phyloP scores from a whole-genome alignment of 2,888 invertebrate species.

The Rhogogaster chlorosoma region DNA sequence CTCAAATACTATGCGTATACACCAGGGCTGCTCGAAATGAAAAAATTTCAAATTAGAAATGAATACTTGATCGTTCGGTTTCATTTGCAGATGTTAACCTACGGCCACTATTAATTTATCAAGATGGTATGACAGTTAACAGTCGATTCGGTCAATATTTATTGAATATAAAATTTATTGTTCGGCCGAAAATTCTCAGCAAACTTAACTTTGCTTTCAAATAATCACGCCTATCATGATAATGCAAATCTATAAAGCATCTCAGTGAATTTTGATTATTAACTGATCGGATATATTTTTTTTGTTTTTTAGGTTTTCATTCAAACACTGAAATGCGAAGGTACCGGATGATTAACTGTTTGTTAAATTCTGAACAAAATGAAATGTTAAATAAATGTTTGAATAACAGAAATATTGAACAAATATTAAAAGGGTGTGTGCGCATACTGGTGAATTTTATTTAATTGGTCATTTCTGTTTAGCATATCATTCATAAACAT shows the following conservation, averaged over 20 bases:
- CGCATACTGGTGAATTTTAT: background rate
- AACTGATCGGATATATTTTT: background rate
- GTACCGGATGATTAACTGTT: background rate
- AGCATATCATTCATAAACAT: background rate
- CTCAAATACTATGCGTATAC: slow-evolving; percentile 7
- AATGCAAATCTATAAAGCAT: background rate
- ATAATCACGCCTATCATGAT: background rate
- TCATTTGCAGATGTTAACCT: background rate
- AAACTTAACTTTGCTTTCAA: background rate
- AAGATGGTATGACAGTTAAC: background rate
- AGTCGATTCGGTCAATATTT: background rate
- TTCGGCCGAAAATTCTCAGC: background rate
- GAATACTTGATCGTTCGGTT: slow-evolving; percentile 2
- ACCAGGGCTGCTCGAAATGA: background rate
- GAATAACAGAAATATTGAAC: background rate
- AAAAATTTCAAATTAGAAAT: background rate
- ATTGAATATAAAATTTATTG: background rate
- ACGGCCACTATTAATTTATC: background rate
- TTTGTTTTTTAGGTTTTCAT: background rate
- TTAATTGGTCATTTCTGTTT: background rate
- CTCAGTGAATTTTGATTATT: background rate
- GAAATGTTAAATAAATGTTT: background rate
- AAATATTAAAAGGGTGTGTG: background rate
- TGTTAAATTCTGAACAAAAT: background rate
- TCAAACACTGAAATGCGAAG: background rate